Evolutionary conservation across 2,113 vertebrate genomes (phyloP).

Genomic region (Ailuropoda melanoleuca): DNA sequence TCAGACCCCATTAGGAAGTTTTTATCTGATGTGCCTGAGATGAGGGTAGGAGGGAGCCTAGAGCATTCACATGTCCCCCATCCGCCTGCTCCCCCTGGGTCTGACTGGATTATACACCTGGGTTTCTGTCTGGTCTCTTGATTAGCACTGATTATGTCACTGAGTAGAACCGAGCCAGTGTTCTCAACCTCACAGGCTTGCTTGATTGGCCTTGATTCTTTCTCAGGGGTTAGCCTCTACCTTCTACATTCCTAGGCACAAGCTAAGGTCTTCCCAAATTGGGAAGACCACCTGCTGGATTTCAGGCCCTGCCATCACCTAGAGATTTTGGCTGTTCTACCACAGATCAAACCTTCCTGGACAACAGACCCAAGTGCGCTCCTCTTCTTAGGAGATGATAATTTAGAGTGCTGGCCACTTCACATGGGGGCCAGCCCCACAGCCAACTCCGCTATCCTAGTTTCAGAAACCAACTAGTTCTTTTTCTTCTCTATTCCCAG

Average conservation of each 20-base stretch:
- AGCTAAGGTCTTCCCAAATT: not conserved
- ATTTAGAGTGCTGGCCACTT: not conserved
- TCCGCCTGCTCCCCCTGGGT: not conserved
- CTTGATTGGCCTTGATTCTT: not conserved
- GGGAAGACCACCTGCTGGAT: not conserved
- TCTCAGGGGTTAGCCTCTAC: conserved; percentile 4
- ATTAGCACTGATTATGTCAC: not conserved
- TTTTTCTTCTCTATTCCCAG: not conserved
- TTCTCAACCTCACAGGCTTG: not conserved
- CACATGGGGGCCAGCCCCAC: not conserved
- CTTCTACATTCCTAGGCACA: not conserved
- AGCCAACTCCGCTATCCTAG: conserved; percentile 12
- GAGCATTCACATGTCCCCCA: not conserved
- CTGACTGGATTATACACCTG: not conserved
- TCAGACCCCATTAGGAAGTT: not conserved
- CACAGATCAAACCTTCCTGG: not conserved
- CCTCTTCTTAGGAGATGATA: not conserved
- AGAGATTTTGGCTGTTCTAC: not conserved
- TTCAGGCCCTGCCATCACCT: not conserved
- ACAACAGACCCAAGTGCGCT: not conserved
- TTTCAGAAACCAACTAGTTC: conserved; percentile 28
- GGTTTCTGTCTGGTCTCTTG: not conserved
- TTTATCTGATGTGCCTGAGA: not conserved
- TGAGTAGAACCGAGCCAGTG: not conserved
- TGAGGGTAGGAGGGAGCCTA: not conserved